Percentiles rank a stretch among this genome's conserved stretches.
phyloP scores from a whole-genome alignment of 2,888 invertebrate species.

The Drosophila rellima region DNA sequence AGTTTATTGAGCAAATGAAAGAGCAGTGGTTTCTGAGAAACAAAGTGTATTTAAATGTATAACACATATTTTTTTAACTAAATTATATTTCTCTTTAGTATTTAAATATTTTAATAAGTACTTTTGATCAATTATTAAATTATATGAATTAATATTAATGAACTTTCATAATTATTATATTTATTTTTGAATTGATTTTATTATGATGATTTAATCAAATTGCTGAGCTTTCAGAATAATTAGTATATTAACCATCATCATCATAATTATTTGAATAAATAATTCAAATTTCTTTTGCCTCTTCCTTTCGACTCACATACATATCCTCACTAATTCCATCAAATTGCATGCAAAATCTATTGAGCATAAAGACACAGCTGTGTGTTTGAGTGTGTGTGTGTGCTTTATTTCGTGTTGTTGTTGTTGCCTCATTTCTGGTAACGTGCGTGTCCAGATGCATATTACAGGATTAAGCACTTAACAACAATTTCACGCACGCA shows the following conservation, averaged over 20 bases:
- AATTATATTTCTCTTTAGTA: too few relatives aligned
- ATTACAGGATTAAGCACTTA: constrained; percentile 80
- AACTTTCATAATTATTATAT: too few relatives aligned
- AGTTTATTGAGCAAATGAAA: too few relatives aligned
- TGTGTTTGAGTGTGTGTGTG: not conserved
- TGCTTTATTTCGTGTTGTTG: constrained; percentile 11
- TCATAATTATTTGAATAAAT: not conserved
- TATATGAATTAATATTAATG: too few relatives aligned
- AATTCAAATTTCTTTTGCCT: not conserved
- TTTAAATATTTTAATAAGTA: too few relatives aligned
- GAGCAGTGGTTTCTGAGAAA: not conserved
- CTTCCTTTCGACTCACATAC: not conserved
- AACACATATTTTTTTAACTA: not conserved
- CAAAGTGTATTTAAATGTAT: not conserved
- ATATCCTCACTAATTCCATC: constrained; percentile 5
- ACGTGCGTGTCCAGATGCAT: constrained; percentile 46
- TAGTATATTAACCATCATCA: too few relatives aligned
- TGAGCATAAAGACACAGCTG: constrained; percentile 1
- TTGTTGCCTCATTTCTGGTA: constrained; percentile 9
- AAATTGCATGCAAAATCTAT: constrained; percentile 18
- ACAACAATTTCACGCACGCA: constrained; percentile 76
- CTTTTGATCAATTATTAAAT: too few relatives aligned
- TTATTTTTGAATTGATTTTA: too few relatives aligned
- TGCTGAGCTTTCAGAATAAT: too few relatives aligned
- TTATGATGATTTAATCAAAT: too few relatives aligned